phyloP scores from a whole-genome alignment of 2,797 vertebrate genomes.

The Nyctibius grandis region DNA sequence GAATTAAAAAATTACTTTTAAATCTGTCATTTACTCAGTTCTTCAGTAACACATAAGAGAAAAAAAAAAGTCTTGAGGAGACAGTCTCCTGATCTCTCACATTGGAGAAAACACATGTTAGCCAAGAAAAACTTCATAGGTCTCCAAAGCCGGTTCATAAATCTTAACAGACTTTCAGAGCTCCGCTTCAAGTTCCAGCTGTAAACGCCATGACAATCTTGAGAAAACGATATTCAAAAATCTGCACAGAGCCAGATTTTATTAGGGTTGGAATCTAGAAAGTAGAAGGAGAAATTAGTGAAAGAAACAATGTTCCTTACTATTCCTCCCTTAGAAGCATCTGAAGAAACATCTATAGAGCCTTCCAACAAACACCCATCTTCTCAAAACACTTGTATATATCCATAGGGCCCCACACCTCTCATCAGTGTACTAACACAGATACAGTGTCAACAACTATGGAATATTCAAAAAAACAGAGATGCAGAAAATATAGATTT shows the following conservation, averaged over 20 bases:
- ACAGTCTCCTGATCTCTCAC: background rate
- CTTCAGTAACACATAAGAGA: background rate
- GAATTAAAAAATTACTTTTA: background rate
- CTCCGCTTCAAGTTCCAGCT: background rate
- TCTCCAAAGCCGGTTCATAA: background rate
- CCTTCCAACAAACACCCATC: fast-evolving
- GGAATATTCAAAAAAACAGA: background rate
- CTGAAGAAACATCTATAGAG: background rate
- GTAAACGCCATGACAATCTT: background rate
- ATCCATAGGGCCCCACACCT: fast-evolving
- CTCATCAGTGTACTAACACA: background rate
- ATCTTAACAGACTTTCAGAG: background rate
- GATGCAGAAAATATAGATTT: fast-evolving
- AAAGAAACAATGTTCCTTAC: fast-evolving
- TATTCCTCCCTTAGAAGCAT: background rate
- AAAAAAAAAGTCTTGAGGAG: background rate
- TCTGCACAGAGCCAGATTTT: background rate
- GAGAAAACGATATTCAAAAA: background rate
- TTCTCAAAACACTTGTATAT: fast-evolving
- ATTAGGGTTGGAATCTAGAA: background rate
- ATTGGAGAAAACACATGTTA: background rate
- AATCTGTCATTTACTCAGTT: background rate
- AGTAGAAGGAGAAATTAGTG: background rate
- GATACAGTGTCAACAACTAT: fast-evolving
- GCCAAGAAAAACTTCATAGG: constrained; percentile 14